phyloP scores from a whole-genome alignment of 2,888 invertebrate genomes.

The Acrocera orbiculus region DNA sequence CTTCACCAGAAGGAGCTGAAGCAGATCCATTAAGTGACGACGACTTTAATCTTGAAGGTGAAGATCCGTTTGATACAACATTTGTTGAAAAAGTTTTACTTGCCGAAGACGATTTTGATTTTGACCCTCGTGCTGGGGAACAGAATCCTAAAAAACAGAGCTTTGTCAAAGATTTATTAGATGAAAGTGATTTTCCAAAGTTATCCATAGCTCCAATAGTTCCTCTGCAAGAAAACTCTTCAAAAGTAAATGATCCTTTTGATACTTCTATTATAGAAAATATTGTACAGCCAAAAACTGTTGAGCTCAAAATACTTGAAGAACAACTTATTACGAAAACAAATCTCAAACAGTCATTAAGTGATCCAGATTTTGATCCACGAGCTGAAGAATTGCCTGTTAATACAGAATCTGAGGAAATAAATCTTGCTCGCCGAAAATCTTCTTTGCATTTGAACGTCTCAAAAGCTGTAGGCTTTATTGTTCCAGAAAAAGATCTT shows the following conservation, averaged over 20 bases:
- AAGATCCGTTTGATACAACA: constrained; percentile 68
- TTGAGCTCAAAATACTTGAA: constrained; percentile 62
- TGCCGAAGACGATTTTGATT: constrained; percentile 25
- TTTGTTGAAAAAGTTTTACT: constrained; percentile 58
- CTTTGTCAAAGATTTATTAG: constrained; percentile 57
- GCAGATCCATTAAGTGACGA: constrained; percentile 29
- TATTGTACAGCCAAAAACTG: constrained; percentile 54
- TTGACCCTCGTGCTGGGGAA: too few relatives aligned
- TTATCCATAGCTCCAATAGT: constrained; percentile 49
- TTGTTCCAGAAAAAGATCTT: constrained; percentile 40
- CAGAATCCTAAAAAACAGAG: too few relatives aligned
- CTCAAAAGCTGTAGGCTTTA: constrained; percentile 40
- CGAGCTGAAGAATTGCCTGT: constrained; percentile 36
- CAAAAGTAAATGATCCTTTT: constrained; percentile 60
- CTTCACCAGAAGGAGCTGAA: constrained; percentile 17
- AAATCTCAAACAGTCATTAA: constrained; percentile 35
- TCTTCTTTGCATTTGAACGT: constrained; percentile 43
- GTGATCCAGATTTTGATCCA: constrained; percentile 71
- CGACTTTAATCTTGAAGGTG: constrained; percentile 38
- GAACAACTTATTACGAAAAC: constrained; percentile 49
- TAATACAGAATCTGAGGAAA: not conserved
- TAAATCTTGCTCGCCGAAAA: constrained; percentile 33
- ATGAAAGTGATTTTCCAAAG: constrained; percentile 57
- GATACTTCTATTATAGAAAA: constrained; percentile 63
- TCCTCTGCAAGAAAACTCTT: constrained; percentile 35